Evolutionary conservation across 2,888 invertebrate species (phyloP), one percentile per base, ranked within the genome.

Genomic region (Julus scanicus): DNA sequence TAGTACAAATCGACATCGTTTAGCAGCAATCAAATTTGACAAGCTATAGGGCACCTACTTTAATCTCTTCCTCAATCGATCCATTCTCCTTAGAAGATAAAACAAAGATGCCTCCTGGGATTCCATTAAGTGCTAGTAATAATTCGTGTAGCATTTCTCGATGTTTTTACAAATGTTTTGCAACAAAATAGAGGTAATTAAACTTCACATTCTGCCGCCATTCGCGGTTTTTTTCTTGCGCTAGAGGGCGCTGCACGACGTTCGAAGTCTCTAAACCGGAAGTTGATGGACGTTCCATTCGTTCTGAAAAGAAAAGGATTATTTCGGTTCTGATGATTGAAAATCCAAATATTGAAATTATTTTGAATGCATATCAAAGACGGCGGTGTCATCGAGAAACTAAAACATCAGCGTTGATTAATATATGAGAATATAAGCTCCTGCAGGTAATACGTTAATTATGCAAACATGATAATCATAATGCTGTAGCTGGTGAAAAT

Each of bases 71-170:
- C 39, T 37, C 11, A 37, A 37, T 37, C 2, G 80, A 80, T 13
- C 37, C 80, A 0, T 80, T 37, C 13, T 88, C 86, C 4, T 86
- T 20, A 6, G n/a, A 0, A 11, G 57, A n/a, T 57, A 87, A 63
- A 40, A 63, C 44, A 63, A 89, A 89, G 1, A 89, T 40, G 39
- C 57, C 37, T 86, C 57, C 89, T 3, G 93, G 93, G 91, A 94
- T 94, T 95, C 95, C 94, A 94, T 94, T 95, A 88, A 95, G 92
- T 89, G 95, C 93, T 89, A 95, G 91, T 89, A 95, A 91, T 40
- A 94, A 94, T 91, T 95, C 95, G 90, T 95, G 95, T 88, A 95
- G 94, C 95, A 95, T 95, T 91, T 88, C 85, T 84, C 5, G 17
- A 11, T 71, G 80, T 29, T 29, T 80, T 80, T 37, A 20, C 1